phyloP scores from a whole-genome alignment of 2,113 vertebrate genomes.

The Ciconia maguari region DNA sequence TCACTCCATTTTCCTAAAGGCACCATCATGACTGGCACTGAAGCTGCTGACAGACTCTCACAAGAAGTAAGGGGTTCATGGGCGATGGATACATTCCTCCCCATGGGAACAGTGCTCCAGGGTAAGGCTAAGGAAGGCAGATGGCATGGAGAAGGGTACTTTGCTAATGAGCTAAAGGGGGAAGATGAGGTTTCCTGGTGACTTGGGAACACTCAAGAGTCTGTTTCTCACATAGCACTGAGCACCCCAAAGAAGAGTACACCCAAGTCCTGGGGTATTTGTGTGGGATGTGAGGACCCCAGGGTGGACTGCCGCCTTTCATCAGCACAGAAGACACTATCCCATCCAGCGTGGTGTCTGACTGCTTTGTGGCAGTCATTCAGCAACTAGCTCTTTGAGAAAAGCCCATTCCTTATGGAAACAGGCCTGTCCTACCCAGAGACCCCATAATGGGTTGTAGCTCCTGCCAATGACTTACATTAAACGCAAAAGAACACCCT shows the following conservation, averaged over 20 bases:
- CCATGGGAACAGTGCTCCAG: fast-evolving
- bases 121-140: background rate
- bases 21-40: background rate
- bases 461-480: background rate
- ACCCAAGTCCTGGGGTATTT: background rate
- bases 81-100: background rate
- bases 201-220: background rate
- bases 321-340: background rate
- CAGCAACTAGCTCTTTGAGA: background rate
- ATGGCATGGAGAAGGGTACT: background rate
- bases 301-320: background rate
- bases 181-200: background rate
- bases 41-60: background rate
- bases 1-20: background rate
- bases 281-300: background rate
- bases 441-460: fast-evolving
- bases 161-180: background rate
- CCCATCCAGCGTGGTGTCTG: background rate
- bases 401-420: background rate
- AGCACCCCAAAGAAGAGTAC: background rate
- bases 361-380: background rate
- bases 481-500: background rate
- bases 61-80: background rate
- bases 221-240: background rate
- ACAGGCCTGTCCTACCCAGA: background rate